phyloP scores from a whole-genome alignment of 2,888 invertebrate species.

The Plagiodera versicolora region DNA sequence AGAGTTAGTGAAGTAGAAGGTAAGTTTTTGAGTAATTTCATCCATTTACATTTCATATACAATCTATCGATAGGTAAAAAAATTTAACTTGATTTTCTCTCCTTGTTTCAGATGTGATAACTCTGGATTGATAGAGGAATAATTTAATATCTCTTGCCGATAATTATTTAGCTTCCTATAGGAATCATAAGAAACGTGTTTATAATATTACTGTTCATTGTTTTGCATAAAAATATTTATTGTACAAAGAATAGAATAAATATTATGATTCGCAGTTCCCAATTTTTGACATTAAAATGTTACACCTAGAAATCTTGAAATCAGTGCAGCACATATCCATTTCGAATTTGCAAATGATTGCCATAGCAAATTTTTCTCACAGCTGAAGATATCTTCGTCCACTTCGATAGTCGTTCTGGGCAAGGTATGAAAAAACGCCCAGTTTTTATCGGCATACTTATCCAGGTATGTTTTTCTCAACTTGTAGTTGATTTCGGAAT shows the following conservation, averaged over 20 bases:
- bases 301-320: slow-evolving; percentile 13
- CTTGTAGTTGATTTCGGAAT: slow-evolving; percentile 13
- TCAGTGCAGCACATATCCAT: slow-evolving; percentile 24
- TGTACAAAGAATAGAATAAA: slow-evolving; percentile 5
- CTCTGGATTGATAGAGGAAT: background rate
- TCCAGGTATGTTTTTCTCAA: slow-evolving; percentile 14
- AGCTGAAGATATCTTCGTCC: slow-evolving; percentile 21
- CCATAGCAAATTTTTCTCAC: slow-evolving; percentile 23
- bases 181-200: background rate
- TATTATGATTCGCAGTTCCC: background rate
- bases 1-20: background rate
- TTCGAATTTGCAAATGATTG: slow-evolving; percentile 19
- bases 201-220: background rate
- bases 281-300: background rate
- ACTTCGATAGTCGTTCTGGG: slow-evolving; percentile 20
- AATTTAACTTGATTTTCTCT: too few species aligned
- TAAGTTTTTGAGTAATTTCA: background rate
- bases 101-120: slow-evolving; percentile 12
- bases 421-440: slow-evolving; percentile 20
- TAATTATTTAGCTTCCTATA: slow-evolving; percentile 3
- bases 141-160: too few species aligned
- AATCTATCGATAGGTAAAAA: too few species aligned
- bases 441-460: slow-evolving; percentile 16
- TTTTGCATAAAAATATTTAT: slow-evolving; percentile 1
- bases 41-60: too few species aligned